These are phyloP conservation scores for Tenthredo amoena DNA, from an alignment of 2,888 invertebrate species.

Conservation along the genomic window DNA sequence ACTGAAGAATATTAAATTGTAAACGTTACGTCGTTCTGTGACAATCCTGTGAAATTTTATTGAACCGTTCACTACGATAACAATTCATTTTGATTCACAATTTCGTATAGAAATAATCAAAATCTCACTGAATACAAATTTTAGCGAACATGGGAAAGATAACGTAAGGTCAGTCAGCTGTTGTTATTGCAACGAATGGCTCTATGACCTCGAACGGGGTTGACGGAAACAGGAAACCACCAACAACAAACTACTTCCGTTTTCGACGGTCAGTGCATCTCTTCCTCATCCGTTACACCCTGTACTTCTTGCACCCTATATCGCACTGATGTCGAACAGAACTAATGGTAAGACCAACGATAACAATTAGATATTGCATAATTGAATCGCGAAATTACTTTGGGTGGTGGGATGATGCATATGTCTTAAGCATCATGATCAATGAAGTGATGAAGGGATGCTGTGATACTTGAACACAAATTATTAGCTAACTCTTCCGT, in stretches of 20 bases:
- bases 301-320: neutral
- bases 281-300: neutral
- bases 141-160: neutral
- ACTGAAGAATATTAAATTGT: neutral
- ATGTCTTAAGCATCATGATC: neutral
- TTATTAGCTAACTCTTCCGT: neutral
- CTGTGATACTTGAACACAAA: neutral
- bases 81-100: neutral
- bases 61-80: neutral
- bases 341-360: neutral
- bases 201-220: neutral
- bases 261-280: neutral
- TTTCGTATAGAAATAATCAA: neutral
- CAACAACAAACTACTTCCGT: conserved; percentile 13
- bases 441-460: neutral
- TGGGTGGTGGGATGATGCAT: neutral
- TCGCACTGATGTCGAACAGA: neutral
- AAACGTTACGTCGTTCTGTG: neutral
- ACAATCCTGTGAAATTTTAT: neutral
- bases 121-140: neutral
- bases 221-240: conserved; percentile 21
- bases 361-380: neutral
- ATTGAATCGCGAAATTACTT: neutral
- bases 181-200: neutral
- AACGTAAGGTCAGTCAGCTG: neutral